Conservation (phyloP, 2,113 vertebrate genomes). For the Oplegnathus fasciatus region DNA sequence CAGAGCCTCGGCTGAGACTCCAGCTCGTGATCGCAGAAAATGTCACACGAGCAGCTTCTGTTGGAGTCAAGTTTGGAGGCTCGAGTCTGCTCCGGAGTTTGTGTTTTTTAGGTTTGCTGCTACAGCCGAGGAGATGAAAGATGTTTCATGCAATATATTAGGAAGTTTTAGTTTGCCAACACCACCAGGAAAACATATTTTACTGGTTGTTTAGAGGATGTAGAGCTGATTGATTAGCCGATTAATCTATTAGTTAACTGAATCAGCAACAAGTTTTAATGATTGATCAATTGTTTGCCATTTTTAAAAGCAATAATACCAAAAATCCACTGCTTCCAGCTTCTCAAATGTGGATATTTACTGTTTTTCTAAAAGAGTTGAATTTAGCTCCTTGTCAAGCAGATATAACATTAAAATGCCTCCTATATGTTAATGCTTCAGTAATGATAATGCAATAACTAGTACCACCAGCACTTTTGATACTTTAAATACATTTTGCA, state of each 20-base stretch:
- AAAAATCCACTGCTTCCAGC: neutral
- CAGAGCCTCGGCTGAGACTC: neutral
- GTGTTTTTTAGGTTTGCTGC: neutral
- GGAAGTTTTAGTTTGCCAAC: neutral
- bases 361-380: neutral
- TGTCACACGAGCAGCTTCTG: slow-evolving; percentile 45
- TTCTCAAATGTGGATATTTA: neutral
- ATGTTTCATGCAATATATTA: neutral
- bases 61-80: slow-evolving; percentile 32
- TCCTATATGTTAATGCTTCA: neutral
- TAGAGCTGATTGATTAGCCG: neutral
- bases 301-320: neutral
- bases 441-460: too few species aligned
- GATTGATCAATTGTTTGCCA: neutral
- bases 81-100: slow-evolving; percentile 10
- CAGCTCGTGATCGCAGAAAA: slow-evolving; percentile 52
- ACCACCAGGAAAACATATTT: neutral
- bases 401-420: neutral
- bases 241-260: neutral
- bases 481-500: neutral
- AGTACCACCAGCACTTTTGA: neutral
- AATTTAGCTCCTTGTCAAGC: neutral
- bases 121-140: neutral
- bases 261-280: neutral
- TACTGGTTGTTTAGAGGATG: neutral